Conservation (phyloP, 2,797 vertebrate species). For the Syngnathus acus region DNA sequence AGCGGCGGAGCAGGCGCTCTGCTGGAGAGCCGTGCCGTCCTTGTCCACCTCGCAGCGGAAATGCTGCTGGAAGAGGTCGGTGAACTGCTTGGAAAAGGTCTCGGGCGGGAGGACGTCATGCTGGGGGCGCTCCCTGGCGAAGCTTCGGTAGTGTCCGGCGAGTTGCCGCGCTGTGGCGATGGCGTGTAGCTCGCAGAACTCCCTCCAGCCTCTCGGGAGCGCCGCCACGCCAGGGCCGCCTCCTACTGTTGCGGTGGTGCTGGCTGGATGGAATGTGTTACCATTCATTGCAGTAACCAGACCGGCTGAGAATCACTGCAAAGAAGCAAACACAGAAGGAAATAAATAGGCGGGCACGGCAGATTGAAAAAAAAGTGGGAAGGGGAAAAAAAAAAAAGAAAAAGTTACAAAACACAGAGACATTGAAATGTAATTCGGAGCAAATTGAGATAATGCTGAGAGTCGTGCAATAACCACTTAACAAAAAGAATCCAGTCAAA, state of each 20-base stretch:
- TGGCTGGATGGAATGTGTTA: conserved; percentile 82
- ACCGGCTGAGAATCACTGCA: conserved; percentile 75
- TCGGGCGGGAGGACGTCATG: conserved; percentile 83
- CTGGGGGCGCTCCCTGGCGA: conserved; percentile 78
- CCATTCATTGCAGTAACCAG: conserved; percentile 94
- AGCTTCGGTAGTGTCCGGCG: conserved; percentile 87
- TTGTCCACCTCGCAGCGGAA: conserved; percentile 87
- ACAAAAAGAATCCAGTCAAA: conserved; percentile 18
- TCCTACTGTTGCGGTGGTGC: conserved; percentile 61
- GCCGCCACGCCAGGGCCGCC: conserved; percentile 51
- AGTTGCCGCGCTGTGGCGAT: conserved; percentile 84
- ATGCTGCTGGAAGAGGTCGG: conserved; percentile 87
- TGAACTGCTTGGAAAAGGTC: conserved; percentile 88
- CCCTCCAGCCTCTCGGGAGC: conserved; percentile 84
- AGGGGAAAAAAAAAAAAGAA: no score
- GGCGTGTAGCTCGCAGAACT: conserved; percentile 96
- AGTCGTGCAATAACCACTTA: conserved; percentile 22
- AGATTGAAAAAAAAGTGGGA: no score
- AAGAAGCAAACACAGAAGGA: conserved; percentile 30
- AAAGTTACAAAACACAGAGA: conserved; percentile 29
- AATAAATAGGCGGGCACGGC: not conserved
- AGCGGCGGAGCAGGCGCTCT: conserved; percentile 26
- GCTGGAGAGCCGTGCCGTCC: conserved; percentile 51
- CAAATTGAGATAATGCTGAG: conserved; percentile 25
- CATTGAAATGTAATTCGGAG: conserved; percentile 36